These are phyloP conservation scores for Polia nebulosa DNA, from an alignment of 2,888 invertebrate species.

Conservation along the genomic window DNA sequence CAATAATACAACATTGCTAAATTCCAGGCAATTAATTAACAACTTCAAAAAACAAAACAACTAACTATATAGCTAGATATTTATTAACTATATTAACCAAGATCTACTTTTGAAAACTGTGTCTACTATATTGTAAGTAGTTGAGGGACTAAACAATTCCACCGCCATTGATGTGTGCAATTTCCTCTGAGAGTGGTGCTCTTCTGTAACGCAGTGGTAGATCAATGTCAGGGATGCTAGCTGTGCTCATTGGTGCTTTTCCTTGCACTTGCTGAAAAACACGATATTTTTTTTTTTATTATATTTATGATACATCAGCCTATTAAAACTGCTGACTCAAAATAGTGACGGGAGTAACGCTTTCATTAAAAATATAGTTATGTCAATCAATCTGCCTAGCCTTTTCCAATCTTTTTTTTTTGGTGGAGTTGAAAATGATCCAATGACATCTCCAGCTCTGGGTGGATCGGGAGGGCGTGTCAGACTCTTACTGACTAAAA, in stretches of 20 bases:
- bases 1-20: constrained; percentile 22
- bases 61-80: too few relatives aligned
- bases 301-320: neutral
- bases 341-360: too few relatives aligned
- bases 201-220: constrained; percentile 92
- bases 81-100: too few relatives aligned
- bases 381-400: too few relatives aligned
- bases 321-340: too few relatives aligned
- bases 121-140: constrained; percentile 75
- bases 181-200: constrained; percentile 92
- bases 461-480: too few relatives aligned
- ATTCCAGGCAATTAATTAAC: constrained; percentile 32
- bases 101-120: constrained; percentile 69
- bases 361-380: constrained; percentile 21
- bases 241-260: constrained; percentile 83
- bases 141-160: constrained; percentile 88
- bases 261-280: constrained; percentile 76
- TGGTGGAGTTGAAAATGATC: too few relatives aligned
- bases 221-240: constrained; percentile 92
- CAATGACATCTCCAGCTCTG: too few relatives aligned
- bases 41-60: constrained; percentile 27
- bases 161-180: constrained; percentile 94
- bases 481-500: too few relatives aligned
- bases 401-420: too few relatives aligned
- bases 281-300: neutral